Conservation (phyloP, 2,888 invertebrate species). For the Plagodis pulveraria region DNA sequence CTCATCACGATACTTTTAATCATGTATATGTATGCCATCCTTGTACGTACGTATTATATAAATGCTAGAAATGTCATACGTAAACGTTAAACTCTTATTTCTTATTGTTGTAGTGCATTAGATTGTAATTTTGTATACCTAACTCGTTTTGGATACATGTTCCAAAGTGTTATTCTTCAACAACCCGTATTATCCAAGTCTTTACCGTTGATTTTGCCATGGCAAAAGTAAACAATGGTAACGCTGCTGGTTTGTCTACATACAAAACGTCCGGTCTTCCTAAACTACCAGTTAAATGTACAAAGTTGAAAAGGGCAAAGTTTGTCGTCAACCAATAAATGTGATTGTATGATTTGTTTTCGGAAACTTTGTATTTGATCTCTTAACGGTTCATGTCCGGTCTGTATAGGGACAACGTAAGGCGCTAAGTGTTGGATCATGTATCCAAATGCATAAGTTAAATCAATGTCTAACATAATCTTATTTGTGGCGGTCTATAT, state of each 20-base stretch:
- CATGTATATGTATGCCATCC: conserved; percentile 39
- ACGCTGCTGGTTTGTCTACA: not conserved
- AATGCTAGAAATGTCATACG: conserved; percentile 68
- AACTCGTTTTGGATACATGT: conserved; percentile 45
- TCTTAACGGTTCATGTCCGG: too few species aligned
- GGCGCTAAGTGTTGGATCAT: conserved; percentile 17
- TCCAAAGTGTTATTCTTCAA: conserved; percentile 20
- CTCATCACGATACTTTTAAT: conserved; percentile 42
- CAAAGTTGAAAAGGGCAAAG: too few species aligned
- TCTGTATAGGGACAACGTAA: too few species aligned
- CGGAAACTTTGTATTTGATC: too few species aligned
- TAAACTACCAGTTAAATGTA: too few species aligned
- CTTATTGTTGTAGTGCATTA: conserved; percentile 60
- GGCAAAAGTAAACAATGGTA: not conserved
- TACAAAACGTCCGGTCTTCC: too few species aligned
- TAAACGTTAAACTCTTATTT: conserved; percentile 68
- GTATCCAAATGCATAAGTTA: conserved; percentile 40
- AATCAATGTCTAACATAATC: conserved; percentile 48
- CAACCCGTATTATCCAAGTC: not conserved
- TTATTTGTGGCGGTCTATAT: conserved; percentile 50
- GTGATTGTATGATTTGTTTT: too few species aligned
- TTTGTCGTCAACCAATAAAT: too few species aligned
- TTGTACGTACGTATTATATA: conserved; percentile 46
- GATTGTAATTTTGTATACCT: conserved; percentile 54
- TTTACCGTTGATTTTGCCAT: not conserved